phyloP scores from a whole-genome alignment of 2,113 vertebrate genomes.

The Columba janthina region DNA sequence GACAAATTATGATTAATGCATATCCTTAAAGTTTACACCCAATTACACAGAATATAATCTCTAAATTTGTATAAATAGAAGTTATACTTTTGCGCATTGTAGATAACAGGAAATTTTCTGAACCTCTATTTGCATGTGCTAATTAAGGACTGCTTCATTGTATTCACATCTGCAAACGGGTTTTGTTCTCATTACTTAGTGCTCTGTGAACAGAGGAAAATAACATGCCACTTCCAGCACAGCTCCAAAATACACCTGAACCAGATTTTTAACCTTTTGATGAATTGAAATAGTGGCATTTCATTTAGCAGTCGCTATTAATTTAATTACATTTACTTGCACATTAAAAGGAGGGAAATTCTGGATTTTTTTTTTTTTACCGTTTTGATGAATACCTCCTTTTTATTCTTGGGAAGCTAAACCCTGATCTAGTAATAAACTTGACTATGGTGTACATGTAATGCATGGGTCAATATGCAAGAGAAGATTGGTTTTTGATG shows the following conservation, averaged over 20 bases:
- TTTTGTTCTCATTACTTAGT: conserved; percentile 1
- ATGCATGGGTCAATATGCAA: accelerated
- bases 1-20: conserved; percentile 51
- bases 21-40: conserved; percentile 38
- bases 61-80: conserved; percentile 37
- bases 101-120: conserved; percentile 23
- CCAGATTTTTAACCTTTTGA: background rate
- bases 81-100: conserved; percentile 13
- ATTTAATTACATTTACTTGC: background rate
- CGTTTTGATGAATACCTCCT: background rate
- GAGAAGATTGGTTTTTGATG: background rate
- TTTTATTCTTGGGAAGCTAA: background rate
- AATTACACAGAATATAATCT: conserved; percentile 61
- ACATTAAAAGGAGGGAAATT: background rate
- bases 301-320: background rate
- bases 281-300: background rate
- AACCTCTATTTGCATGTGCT: conserved; percentile 36
- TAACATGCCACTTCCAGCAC: background rate
- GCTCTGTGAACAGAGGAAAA: background rate
- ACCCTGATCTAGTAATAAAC: background rate
- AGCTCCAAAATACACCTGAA: background rate
- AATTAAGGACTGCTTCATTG: conserved; percentile 4
- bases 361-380: background rate
- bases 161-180: conserved; percentile 20
- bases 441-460: background rate